Percentiles rank a stretch among this genome's conserved stretches.
These are phyloP conservation scores for Elephas maximus DNA, from an alignment of 2,113 vertebrate species.

Conservation along the genomic window DNA sequence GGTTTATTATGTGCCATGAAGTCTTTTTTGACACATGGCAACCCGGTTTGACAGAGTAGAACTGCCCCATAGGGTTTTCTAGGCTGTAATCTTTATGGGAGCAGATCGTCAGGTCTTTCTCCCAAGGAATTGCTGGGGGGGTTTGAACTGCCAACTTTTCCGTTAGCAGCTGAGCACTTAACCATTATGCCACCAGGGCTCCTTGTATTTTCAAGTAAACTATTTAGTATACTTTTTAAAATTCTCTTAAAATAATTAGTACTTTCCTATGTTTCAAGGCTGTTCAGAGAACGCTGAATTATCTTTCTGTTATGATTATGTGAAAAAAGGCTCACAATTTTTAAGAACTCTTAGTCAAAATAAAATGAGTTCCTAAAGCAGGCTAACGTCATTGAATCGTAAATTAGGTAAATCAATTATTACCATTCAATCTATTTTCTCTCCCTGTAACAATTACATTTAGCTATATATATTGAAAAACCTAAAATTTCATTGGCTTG, in stretches of 20 bases:
- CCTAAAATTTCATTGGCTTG: background rate
- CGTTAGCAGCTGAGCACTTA: background rate
- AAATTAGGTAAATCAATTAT: background rate
- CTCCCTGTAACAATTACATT: background rate
- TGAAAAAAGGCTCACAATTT: background rate
- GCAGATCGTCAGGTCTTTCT: background rate
- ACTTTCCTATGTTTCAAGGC: background rate
- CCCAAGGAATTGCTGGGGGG: background rate
- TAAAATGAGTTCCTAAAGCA: background rate
- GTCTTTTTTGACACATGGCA: background rate
- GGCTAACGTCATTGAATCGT: background rate
- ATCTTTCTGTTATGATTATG: background rate
- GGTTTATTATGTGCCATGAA: background rate
- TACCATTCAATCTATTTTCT: background rate
- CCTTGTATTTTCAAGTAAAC: background rate
- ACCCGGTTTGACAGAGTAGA: background rate
- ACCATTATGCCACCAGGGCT: too few species aligned
- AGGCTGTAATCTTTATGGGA: background rate
- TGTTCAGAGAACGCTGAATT: background rate
- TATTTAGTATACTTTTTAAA: background rate
- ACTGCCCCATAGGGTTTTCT: too few species aligned
- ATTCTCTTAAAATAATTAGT: background rate
- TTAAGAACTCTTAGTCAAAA: background rate
- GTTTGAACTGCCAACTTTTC: background rate
- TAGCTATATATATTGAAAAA: background rate